Conservation (phyloP, 2,113 vertebrate genomes). For the Ranitomeya variabilis region DNA sequence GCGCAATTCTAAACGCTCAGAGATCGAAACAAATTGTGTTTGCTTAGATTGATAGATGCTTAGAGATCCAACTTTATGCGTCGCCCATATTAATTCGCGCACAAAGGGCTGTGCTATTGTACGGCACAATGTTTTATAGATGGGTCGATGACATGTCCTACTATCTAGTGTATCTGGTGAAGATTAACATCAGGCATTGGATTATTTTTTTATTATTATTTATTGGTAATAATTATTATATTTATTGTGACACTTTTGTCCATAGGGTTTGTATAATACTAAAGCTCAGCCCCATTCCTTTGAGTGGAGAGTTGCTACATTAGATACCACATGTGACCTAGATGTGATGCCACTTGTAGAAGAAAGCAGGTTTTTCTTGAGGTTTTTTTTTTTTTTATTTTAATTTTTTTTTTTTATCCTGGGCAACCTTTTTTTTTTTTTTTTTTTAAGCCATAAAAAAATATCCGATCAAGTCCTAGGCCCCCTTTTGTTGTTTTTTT, state of each 20-base stretch:
- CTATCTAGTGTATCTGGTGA: neutral
- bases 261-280: too few relatives aligned
- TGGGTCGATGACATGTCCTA: neutral
- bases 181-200: neutral
- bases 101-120: neutral
- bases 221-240: too few relatives aligned
- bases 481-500: too few relatives aligned
- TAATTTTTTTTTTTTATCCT: too few relatives aligned
- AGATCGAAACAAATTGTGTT: constrained; percentile 47
- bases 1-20: constrained; percentile 4
- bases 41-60: constrained; percentile 37
- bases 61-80: neutral
- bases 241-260: too few relatives aligned
- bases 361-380: too few relatives aligned
- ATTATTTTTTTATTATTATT: neutral
- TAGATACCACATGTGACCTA: too few relatives aligned
- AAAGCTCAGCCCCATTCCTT: neutral
- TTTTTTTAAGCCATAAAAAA: too few relatives aligned
- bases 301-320: neutral
- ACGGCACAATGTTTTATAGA: neutral
- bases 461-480: too few relatives aligned
- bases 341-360: too few relatives aligned
- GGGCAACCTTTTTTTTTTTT: too few relatives aligned
- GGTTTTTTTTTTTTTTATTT: too few relatives aligned
- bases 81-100: constrained; percentile 26